Evolutionary conservation across 2,888 invertebrate species (phyloP).

Genomic region (Platycheirus albimanus): DNA sequence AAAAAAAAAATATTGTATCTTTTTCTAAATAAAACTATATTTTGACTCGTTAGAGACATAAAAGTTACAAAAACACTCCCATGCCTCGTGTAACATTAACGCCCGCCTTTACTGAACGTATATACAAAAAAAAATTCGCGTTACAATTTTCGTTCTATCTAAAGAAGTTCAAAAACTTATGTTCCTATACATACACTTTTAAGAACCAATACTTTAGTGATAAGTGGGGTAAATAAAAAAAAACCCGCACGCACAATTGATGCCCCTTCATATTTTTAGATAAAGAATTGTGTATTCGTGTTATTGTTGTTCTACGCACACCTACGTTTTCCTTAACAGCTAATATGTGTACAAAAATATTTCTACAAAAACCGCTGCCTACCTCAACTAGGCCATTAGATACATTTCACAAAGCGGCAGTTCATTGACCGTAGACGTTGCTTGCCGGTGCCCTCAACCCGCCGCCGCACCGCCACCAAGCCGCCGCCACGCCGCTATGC

Average conservation of each 20-base stretch:
- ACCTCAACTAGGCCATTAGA: conserved; percentile 74
- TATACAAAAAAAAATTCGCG: not conserved
- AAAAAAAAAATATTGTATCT: not conserved
- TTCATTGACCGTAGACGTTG: conserved; percentile 61
- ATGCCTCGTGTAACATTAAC: conserved; percentile 15
- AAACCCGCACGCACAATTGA: conserved; percentile 67
- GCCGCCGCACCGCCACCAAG: too few relatives aligned
- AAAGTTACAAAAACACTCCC: conserved; percentile 1
- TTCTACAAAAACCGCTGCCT: conserved; percentile 64
- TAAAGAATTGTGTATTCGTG: conserved; percentile 56
- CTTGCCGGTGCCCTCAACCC: conserved; percentile 5
- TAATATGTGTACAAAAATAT: conserved; percentile 41
- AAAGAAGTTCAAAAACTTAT: conserved; percentile 19
- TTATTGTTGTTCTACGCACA: conserved; percentile 70
- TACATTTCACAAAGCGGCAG: conserved; percentile 65
- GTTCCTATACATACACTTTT: conserved; percentile 5
- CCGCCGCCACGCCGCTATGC: not conserved
- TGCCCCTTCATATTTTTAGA: conserved; percentile 70
- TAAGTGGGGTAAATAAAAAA: conserved; percentile 3
- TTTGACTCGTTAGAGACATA: not conserved
- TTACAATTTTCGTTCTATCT: conserved; percentile 22
- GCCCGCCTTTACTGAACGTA: not conserved
- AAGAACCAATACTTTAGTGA: not conserved
- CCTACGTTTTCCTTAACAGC: conserved; percentile 35
- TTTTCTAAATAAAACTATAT: not conserved